Evolutionary conservation across 2,113 vertebrate species (phyloP).

Genomic region (Apus apus): DNA sequence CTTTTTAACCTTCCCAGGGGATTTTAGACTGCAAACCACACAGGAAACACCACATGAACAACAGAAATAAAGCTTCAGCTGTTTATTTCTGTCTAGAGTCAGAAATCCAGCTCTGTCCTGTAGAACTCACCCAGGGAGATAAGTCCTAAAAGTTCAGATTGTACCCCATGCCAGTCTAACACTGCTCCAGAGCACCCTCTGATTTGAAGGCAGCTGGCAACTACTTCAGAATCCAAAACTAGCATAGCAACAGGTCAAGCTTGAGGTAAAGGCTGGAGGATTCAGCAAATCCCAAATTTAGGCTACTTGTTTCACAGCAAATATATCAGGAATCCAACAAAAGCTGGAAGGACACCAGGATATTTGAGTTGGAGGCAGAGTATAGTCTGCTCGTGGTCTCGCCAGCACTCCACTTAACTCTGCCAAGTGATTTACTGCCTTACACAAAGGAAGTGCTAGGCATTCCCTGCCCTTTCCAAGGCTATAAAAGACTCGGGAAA

Average conservation of each 20-base stretch:
- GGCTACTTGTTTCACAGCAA: not conserved
- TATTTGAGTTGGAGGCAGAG: not conserved
- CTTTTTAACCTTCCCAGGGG: not conserved
- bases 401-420: not conserved
- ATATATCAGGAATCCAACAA: not conserved
- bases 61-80: not conserved
- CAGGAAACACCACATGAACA: not conserved
- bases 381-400: not conserved
- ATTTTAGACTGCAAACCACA: not conserved
- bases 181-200: not conserved
- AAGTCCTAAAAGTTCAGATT: not conserved
- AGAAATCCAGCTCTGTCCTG: not conserved
- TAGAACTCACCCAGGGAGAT: not conserved
- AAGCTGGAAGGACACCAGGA: not conserved
- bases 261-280: not conserved
- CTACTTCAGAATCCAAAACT: not conserved
- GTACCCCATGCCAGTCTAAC: not conserved
- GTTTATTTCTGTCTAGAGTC: not conserved
- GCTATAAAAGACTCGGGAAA: not conserved
- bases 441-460: constrained; percentile 20
- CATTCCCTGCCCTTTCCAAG: constrained; percentile 20
- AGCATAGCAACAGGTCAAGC: not conserved
- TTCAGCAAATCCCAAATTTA: not conserved
- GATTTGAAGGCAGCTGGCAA: not conserved
- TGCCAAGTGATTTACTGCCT: not conserved